Base-by-base conservation (phyloP, 37 sponge, comb jelly and placozoan genomes). In the Lycopodina hypogea region DNA sequence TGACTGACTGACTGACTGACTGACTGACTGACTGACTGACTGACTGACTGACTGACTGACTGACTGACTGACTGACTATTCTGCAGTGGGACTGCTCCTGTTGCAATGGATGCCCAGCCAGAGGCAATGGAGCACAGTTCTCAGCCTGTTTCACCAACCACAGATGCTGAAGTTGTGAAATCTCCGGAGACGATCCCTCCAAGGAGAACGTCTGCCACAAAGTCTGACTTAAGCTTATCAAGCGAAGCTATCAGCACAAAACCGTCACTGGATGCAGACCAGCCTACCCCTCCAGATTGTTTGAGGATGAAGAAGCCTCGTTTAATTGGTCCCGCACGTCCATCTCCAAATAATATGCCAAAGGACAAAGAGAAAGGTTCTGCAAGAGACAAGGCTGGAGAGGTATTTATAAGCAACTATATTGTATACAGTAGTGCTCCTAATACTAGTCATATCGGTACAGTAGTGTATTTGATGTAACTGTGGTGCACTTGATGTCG, bases 281-380 rank as follows among this genome's bases (percentile, higher is more conserved):
- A 24, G 26, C 26, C 18, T 18, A 21, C 59, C 59, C 18, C 59
- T 18, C 26, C 3, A 32, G 66, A 15, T 65, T 15, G 33, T 65
- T 34, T 1, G 18, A 12, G 2, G 34, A 29, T 2, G 30, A 65
- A 65, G 66, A 65, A 65, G 34, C 66, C 66, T 65, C 66, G 66
- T 30, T 65, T 65, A 34, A 65, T 65, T 32, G 66, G 66, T 34
- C 66, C 66, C 8, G 66, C 66, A 30, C 12, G 2, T 30, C 66
- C 17, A 2, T 34, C 66, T 14, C 66, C 66, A 32, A 34, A 12
- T 30, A 32, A 65, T 32, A 12, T 32, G 18, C 34, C 66, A 14
- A 34, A 8, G 35, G 32, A 23, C 12, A 12, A 30, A 30, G 32
- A 4, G 17, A 12, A 30, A 30, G 32, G 2, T 1, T 17, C 30